Evolutionary conservation across 2,113 vertebrate species (phyloP), one percentile per base, ranked within the genome.

Genomic region (Hyla sarda): DNA sequence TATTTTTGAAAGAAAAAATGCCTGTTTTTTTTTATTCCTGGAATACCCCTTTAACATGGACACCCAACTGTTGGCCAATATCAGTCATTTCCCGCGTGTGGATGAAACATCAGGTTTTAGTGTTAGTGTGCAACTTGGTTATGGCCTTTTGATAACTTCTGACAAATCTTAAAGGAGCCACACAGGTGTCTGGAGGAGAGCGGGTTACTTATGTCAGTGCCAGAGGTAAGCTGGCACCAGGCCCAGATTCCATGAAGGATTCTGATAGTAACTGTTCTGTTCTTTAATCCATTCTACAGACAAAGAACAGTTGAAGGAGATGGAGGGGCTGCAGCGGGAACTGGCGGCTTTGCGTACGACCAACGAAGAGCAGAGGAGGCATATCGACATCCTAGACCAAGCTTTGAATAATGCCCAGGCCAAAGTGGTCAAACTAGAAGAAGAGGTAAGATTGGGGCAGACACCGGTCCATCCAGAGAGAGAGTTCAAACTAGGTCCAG

Each of bases 381-480:
- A 96, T 90, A 95, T 96, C 0, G 95, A 96, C 88, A 94, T 96
- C 88, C 92, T 96, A 1, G 95, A 96, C 89, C 96, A 96, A 91
- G 96, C 95, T 14, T 88, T 96, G 62, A 96, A 92, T 90, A 96
- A 94, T 0, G 94, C 95, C 0, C 95, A 96, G 89, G 94, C 94
- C 90, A 95, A 94, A 76, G 94, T 95, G 88, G 92, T 96, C 91
- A 96, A 93, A 87, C 91, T 96, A 90, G 95, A 96, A 89, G 95
- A 96, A 87, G 96, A 96, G 96, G 96, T 96, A 88, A 94, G n/a
- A n/a, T n/a, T n/a, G n/a, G n/a, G n/a, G n/a, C n/a, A n/a, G 37
- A 12, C 14, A 17, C 17, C 16, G 3, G 8, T 41, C 32, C 60
- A 19, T 56, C 14, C 75, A 34, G 28, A 30, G 25, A 14, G 25